Conservation (phyloP, 2,797 vertebrate species). For the Myiotriccus ornatus region DNA sequence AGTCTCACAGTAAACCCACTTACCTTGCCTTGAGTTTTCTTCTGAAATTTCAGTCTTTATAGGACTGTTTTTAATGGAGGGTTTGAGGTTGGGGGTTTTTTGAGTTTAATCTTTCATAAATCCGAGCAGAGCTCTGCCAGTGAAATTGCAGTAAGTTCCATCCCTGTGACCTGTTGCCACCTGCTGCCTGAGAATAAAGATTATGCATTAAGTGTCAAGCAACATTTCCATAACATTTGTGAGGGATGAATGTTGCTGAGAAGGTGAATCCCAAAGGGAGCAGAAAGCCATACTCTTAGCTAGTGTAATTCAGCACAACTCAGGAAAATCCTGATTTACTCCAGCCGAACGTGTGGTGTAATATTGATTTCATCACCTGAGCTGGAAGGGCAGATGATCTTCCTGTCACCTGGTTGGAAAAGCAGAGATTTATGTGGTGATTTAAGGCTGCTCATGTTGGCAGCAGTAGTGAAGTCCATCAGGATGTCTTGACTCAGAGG, state of each 20-base stretch:
- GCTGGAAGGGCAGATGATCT: background rate
- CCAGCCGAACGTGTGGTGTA: background rate
- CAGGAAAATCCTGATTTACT: background rate
- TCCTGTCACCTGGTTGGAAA: background rate
- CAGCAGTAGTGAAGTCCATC: background rate
- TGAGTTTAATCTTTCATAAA: background rate
- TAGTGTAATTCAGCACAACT: background rate
- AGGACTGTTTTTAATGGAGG: background rate
- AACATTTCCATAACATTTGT: background rate
- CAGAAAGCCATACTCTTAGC: background rate
- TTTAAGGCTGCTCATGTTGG: background rate
- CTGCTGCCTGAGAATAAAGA: slow-evolving; percentile 12
- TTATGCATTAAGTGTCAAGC: background rate
- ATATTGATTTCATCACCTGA: background rate
- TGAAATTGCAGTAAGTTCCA: background rate
- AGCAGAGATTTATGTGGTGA: background rate
- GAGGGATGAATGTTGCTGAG: background rate
- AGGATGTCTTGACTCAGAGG: background rate
- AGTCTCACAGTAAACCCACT: background rate
- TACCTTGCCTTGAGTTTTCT: background rate
- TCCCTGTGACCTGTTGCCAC: slow-evolving; percentile 22
- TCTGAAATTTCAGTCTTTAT: background rate
- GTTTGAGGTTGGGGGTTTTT: background rate
- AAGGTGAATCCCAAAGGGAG: background rate
- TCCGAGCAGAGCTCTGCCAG: background rate